Evolutionary conservation across 2,797 vertebrate species (phyloP), one percentile per base, ranked within the genome.

Genomic region (Alosa sapidissima): DNA sequence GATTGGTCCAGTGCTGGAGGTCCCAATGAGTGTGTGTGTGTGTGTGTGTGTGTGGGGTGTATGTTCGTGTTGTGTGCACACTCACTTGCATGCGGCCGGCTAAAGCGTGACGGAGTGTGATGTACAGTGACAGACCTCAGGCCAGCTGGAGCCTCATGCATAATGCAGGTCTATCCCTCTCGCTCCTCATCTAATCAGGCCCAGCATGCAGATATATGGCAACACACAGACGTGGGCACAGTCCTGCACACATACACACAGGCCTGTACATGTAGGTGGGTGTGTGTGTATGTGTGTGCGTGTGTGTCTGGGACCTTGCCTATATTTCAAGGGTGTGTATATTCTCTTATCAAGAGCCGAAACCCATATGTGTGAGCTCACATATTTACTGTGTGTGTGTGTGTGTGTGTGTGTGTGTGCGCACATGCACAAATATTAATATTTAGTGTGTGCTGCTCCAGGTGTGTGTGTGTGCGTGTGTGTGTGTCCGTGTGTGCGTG

Each of bases 81-180:
- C 16, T 72, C 3, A 45, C 68, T 5, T 75, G 33, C 33, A 45
- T 75, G 68, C 13, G 33, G 68, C 68, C 41, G 68, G 68, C 68
- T 75, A 3, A 75, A 75, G 68, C 16, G 6, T 75, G 68, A 45
- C 68, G 14, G 68, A 7, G 33, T 75, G 68, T 75, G 33, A 75
- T 75, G 33, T 75, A 75, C 33, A 45, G 68, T 75, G 68, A 41
- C 68, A 75, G 68, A 28, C 68, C 36, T 36, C 13, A 75, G 68
- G 68, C 13, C 68, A 41, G 36, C 68, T 75, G 36, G 36, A 36
- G 33, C 68, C 24, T 75, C 68, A 75, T 75, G 68, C 68, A 75
- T 75, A 41, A 75, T 75, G 33, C 68, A 75, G 24, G 8, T 65
- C 24, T 33, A 16, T 54, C 52, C 62, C 10, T 11, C 10, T 1